Conservation (phyloP, 1,140 invertebrate species). For the Phenacoccus solenopsis region DNA sequence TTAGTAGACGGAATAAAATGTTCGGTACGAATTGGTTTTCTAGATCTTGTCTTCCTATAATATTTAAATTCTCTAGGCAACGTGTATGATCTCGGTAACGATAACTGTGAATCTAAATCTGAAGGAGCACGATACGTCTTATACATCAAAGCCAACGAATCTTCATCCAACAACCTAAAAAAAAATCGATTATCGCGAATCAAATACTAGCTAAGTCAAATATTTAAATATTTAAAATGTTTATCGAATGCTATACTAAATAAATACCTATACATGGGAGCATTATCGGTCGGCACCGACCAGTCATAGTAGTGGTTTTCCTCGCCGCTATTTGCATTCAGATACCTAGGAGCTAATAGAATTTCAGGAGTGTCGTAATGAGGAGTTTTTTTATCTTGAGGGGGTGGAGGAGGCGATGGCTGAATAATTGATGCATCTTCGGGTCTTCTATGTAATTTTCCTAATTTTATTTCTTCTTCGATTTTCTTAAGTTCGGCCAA, state of each 20-base stretch:
- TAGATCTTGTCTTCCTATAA: slow-evolving; percentile 44
- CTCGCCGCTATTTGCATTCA: slow-evolving; percentile 32
- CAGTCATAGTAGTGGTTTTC: slow-evolving; percentile 28
- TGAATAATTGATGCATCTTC: slow-evolving; percentile 31
- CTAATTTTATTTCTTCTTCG: slow-evolving; percentile 76
- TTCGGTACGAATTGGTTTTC: slow-evolving; percentile 41
- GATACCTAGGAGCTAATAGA: slow-evolving; percentile 57
- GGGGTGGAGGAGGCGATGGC: slow-evolving; percentile 26
- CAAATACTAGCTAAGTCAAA: too few relatives aligned
- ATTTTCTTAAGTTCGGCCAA: slow-evolving; percentile 61
- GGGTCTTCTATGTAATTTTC: slow-evolving; percentile 48
- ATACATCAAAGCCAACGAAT: slow-evolving; percentile 34
- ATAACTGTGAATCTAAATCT: slow-evolving; percentile 63
- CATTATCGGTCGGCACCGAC: slow-evolving; percentile 15
- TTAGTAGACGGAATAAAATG: slow-evolving; percentile 65
- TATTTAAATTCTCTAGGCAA: slow-evolving; percentile 72
- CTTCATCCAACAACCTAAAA: slow-evolving; percentile 35
- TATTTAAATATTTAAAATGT: too few relatives aligned
- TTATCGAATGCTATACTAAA: neutral
- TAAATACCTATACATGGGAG: slow-evolving; percentile 30
- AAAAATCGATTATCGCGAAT: neutral
- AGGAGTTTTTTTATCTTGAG: slow-evolving; percentile 31
- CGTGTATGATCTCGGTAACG: slow-evolving; percentile 67
- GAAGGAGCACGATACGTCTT: slow-evolving; percentile 45
- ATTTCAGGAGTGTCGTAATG: slow-evolving; percentile 57